phyloP scores from a whole-genome alignment of 2,113 vertebrate species.

The Limanda limanda region DNA sequence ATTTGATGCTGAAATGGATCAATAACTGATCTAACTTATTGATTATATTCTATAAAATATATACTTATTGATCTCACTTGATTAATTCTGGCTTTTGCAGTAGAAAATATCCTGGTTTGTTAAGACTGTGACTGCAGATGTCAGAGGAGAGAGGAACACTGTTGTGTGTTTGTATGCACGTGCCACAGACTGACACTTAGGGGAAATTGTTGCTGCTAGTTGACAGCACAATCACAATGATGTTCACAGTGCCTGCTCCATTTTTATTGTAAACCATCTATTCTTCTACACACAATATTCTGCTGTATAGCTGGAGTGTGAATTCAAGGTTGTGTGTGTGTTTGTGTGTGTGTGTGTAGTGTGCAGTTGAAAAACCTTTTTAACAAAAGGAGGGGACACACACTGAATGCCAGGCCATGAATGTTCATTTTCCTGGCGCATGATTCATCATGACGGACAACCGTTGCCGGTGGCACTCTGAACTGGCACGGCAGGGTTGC shows the following conservation, averaged over 20 bases:
- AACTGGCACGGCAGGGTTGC: conserved; percentile 48
- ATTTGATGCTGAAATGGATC: too few relatives aligned
- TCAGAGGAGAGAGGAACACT: neutral
- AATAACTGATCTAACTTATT: neutral
- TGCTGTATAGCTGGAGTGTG: too few relatives aligned
- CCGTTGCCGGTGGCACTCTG: conserved; percentile 12
- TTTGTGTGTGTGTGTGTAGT: neutral
- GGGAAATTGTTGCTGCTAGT: neutral
- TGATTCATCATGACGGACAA: conserved; percentile 49
- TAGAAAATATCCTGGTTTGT: neutral
- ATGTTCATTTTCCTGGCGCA: conserved; percentile 35
- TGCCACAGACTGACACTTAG: neutral
- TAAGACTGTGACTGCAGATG: neutral
- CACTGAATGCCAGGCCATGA: conserved; percentile 7
- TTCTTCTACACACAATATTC: neutral
- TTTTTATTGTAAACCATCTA: neutral
- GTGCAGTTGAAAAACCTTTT: neutral
- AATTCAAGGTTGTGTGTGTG: neutral
- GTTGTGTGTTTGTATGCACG: neutral
- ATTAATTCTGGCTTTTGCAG: neutral
- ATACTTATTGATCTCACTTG: neutral
- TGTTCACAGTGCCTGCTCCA: neutral
- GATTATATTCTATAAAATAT: too few relatives aligned
- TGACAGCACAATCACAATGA: conserved; percentile 11
- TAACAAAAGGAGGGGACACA: neutral